These are phyloP conservation scores for Sciurus niger DNA, from an alignment of 2,113 vertebrate species.

Conservation along the genomic window DNA sequence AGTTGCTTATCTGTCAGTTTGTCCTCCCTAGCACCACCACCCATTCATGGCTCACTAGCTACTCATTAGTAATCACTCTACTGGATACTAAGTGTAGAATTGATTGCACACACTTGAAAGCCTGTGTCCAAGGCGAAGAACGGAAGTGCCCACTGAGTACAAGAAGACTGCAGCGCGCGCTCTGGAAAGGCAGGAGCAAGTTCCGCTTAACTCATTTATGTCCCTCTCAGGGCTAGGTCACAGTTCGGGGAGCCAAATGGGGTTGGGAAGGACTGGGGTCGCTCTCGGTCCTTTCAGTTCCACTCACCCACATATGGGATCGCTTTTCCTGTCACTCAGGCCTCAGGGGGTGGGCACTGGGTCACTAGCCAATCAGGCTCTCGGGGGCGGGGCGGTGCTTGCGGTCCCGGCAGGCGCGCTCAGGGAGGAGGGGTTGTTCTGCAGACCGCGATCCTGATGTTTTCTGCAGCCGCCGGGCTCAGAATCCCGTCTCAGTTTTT, in stretches of 20 bases:
- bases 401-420: background rate
- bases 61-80: too few relatives aligned
- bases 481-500: background rate
- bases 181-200: background rate
- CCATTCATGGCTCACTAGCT: too few relatives aligned
- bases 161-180: background rate
- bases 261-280: too few relatives aligned
- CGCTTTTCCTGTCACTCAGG: background rate
- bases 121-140: background rate
- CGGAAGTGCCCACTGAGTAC: background rate
- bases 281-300: background rate
- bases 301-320: accelerated
- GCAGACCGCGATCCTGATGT: too few relatives aligned
- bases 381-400: background rate
- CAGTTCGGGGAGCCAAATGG: background rate
- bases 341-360: background rate
- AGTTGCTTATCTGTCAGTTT: too few relatives aligned
- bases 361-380: background rate
- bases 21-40: too few relatives aligned
- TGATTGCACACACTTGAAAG: background rate
- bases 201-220: background rate
- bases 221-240: too few relatives aligned
- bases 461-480: too few relatives aligned
- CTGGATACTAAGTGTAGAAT: too few relatives aligned
- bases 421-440: too few relatives aligned